These are phyloP conservation scores for Ptychadena robeensis DNA, from an alignment of 2,797 vertebrate species.

Conservation along the genomic window DNA sequence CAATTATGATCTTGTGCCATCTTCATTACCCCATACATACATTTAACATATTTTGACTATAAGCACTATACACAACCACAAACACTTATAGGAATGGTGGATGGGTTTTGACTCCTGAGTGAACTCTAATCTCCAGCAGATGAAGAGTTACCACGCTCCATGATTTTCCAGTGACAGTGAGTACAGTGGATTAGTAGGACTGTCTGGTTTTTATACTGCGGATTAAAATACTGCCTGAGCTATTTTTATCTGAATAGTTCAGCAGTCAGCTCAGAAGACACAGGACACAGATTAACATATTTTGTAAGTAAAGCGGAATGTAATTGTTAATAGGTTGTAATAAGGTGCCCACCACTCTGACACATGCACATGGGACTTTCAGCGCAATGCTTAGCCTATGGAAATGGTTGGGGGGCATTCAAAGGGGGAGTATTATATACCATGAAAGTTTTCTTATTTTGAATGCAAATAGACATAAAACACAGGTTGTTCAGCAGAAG, in stretches of 20 bases:
- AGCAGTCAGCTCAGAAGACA: conserved; percentile 27
- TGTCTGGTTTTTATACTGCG: conserved; percentile 18
- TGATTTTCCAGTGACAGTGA: conserved; percentile 19
- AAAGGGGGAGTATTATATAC: background rate
- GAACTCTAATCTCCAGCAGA: background rate
- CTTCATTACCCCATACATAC: too few species aligned
- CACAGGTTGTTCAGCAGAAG: too few species aligned
- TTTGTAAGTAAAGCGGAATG: conserved; percentile 9
- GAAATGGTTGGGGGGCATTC: background rate
- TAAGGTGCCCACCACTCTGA: background rate
- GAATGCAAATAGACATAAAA: too few species aligned
- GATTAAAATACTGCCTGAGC: conserved; percentile 47
- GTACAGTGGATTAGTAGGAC: conserved; percentile 26
- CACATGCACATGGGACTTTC: background rate
- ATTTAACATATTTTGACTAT: too few species aligned
- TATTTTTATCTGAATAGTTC: conserved; percentile 43
- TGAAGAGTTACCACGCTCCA: conserved; percentile 8
- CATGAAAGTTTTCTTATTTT: background rate
- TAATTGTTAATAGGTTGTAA: conserved; percentile 1
- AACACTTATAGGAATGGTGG: background rate
- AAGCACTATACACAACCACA: too few species aligned
- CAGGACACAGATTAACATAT: conserved; percentile 50
- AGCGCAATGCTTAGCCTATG: background rate
- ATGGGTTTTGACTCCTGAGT: background rate
- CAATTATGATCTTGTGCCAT: too few species aligned